These are phyloP conservation scores for Clamator glandarius DNA, from an alignment of 2,797 vertebrate genomes.

Conservation along the genomic window DNA sequence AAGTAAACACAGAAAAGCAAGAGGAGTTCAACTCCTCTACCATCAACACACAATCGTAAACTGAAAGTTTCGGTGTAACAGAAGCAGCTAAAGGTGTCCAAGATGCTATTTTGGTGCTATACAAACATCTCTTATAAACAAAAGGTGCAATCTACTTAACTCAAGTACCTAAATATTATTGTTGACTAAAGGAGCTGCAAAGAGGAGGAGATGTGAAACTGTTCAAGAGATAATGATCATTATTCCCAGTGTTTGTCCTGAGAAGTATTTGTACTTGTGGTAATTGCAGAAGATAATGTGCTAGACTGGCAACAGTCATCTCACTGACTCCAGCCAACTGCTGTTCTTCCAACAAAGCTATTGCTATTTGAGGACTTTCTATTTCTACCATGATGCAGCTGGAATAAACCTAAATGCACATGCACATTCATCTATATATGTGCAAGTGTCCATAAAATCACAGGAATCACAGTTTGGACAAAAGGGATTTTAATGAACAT, in stretches of 20 bases:
- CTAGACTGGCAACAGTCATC: not conserved
- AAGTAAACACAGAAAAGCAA: not conserved
- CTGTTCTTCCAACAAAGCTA: not conserved
- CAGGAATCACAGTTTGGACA: no score
- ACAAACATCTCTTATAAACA: not conserved
- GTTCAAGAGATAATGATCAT: not conserved
- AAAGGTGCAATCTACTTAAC: not conserved
- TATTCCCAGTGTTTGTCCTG: not conserved
- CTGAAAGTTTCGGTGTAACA: not conserved
- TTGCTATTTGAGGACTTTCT: not conserved
- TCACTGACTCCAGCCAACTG: not conserved
- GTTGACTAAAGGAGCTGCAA: not conserved
- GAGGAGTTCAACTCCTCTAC: not conserved
- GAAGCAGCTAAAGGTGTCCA: not conserved
- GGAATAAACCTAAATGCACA: fast-evolving
- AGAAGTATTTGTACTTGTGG: not conserved
- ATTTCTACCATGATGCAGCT: not conserved
- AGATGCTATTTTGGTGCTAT: not conserved
- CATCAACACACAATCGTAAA: not conserved
- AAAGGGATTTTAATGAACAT: no score
- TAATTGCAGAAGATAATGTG: not conserved
- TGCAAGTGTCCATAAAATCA: no score
- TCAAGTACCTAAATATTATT: not conserved
- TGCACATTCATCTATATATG: fast-evolving
- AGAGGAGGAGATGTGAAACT: not conserved